Evolutionary conservation across 2,113 vertebrate genomes (phyloP).

Genomic region (Struthio camelus): DNA sequence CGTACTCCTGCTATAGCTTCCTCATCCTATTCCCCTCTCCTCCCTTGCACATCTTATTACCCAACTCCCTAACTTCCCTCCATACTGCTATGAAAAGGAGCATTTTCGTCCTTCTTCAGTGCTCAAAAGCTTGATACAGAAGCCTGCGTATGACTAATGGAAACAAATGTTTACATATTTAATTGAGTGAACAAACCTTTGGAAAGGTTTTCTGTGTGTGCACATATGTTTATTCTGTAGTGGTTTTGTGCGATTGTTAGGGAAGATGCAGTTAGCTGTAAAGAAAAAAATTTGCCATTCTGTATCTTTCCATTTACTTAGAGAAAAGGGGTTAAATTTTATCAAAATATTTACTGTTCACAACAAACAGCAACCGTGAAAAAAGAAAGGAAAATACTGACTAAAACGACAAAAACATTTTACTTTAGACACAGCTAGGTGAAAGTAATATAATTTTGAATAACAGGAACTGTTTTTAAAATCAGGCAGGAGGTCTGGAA

Average conservation of each 20-base stretch:
- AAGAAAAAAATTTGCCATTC: background rate
- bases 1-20: background rate
- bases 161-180: background rate
- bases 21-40: background rate
- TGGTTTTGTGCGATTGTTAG: background rate
- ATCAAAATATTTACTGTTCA: background rate
- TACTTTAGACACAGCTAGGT: background rate
- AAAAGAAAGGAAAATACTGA: background rate
- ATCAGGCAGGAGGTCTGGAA: background rate
- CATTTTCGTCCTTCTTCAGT: slow-evolving; percentile 24
- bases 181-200: background rate
- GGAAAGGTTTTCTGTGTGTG: background rate
- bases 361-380: background rate
- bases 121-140: background rate
- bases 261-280: background rate
- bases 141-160: background rate
- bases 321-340: rapidly evolving
- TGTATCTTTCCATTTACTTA: background rate
- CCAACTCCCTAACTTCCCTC: background rate
- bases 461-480: background rate
- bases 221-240: background rate
- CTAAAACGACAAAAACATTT: rapidly evolving
- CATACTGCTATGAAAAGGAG: background rate
- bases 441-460: background rate
- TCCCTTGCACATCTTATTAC: background rate